Base-by-base conservation (phyloP, 2,113 vertebrate species). In the Channa argus region DNA sequence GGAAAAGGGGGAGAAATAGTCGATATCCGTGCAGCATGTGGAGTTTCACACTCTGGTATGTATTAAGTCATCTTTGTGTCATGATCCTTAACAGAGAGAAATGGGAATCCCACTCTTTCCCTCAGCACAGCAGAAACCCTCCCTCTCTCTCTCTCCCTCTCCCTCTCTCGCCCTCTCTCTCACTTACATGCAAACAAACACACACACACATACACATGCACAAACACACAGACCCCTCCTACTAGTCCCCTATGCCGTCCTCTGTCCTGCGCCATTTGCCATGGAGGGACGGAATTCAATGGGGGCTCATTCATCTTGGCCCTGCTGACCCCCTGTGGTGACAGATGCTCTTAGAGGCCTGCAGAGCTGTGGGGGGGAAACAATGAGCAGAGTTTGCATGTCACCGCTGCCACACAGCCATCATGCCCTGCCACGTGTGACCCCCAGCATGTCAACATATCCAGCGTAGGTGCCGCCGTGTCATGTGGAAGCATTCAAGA, bases 231-330 rank as follows among this genome's bases (percentile, higher is more conserved):
- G 12, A 82, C 71, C 88, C 90, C 89, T 86, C 92, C 90, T 91
- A 89, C 86, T 83, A 90, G 86, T 86, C 90, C 93, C 92, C 92
- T 84, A 85, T 91, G 93, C 93, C 94, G 95, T 95, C 95, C 96
- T 94, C 95, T 93, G 94, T 96, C 79, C 86, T 87, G 77, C 93
- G 94, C 97, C 97, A 99, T 99, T 99, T 99, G 98, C 95, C 96
- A 95, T 94, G 90, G 93, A 94, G 90, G 95, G 86, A 72, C 83
- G 93, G 96, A 95, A 95, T 94, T 95, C 95, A 96, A 94, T 93
- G 82, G 95, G 96, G 96, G 94, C 94, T 94, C 96, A 99, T 99
- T 96, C 96, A 96, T 99, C 97, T 97, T 95, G 90, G 93, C 92
- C 94, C 89, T 92, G 93, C 95, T 91, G 91, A 92, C 93, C 93